phyloP scores from a whole-genome alignment of 2,888 invertebrate species.

The Dryomyza anilis region DNA sequence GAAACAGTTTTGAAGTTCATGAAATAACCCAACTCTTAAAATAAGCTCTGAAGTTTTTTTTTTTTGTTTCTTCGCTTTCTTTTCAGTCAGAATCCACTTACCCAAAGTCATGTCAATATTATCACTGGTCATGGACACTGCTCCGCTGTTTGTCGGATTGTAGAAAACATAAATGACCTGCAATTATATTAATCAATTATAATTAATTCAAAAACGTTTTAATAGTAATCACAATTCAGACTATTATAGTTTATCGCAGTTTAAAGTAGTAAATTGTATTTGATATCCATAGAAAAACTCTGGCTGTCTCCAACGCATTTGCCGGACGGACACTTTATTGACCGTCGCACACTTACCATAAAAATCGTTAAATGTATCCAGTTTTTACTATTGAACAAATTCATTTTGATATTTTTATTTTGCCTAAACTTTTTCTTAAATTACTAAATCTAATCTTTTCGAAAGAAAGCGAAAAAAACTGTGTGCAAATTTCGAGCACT shows the following conservation, averaged over 20 bases:
- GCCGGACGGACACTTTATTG: neutral
- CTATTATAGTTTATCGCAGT: neutral
- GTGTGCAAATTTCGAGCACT: slow-evolving; percentile 4
- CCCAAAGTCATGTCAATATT: slow-evolving; percentile 86
- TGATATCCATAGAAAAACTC: neutral
- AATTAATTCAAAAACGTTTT: neutral
- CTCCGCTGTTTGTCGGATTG: slow-evolving; percentile 80
- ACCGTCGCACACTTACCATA: slow-evolving; percentile 44
- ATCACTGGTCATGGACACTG: slow-evolving; percentile 78
- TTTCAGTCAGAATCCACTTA: slow-evolving; percentile 65
- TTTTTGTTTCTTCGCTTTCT: too few species aligned
- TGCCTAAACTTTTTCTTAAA: slow-evolving; percentile 31
- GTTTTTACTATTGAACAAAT: slow-evolving; percentile 46
- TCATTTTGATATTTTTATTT: slow-evolving; percentile 41
- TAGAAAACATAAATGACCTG: slow-evolving; percentile 65
- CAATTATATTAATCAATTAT: neutral
- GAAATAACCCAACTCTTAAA: too few species aligned
- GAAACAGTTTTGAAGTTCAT: too few species aligned
- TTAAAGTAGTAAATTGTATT: neutral
- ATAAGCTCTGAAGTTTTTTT: too few species aligned
- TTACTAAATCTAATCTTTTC: slow-evolving; percentile 29
- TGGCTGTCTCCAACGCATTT: neutral
- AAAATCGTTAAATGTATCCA: slow-evolving; percentile 43
- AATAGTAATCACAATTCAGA: neutral
- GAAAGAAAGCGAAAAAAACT: slow-evolving; percentile 18